phyloP scores from a whole-genome alignment of 2,113 vertebrate species.

The Urocitellus parryii region DNA sequence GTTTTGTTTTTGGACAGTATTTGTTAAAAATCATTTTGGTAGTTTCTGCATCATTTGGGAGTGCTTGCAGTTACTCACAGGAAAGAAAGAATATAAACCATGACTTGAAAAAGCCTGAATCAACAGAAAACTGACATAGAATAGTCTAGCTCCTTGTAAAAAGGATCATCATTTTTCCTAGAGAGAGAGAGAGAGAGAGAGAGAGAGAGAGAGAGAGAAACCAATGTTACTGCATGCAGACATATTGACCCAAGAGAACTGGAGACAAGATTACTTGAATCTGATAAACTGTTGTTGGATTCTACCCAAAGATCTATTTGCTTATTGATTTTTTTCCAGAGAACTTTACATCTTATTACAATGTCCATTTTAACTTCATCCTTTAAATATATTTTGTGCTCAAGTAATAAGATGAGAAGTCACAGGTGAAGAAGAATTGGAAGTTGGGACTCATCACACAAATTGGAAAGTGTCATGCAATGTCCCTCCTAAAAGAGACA shows the following conservation, averaged over 20 bases:
- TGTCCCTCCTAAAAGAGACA: not conserved
- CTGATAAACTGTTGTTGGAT: not conserved
- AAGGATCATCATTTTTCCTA: not conserved
- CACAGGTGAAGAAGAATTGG: conserved; percentile 27
- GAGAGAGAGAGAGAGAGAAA: too few relatives aligned
- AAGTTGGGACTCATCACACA: conserved; percentile 32
- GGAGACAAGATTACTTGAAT: not conserved
- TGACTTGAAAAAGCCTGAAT: not conserved
- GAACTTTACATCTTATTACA: conserved; percentile 50
- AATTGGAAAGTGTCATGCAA: not conserved
- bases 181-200: too few relatives aligned
- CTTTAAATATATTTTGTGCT: conserved; percentile 53
- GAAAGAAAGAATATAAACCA: not conserved
- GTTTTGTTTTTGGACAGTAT: not conserved
- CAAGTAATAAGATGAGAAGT: conserved; percentile 28
- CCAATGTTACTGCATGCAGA: not conserved
- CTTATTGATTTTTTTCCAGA: conserved; percentile 20
- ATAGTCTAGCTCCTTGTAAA: not conserved
- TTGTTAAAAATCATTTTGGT: not conserved
- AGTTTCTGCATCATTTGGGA: conserved; percentile 23
- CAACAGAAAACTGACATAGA: not conserved
- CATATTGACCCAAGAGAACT: not conserved
- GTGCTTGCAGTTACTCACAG: not conserved
- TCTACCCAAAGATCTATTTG: conserved; percentile 24
- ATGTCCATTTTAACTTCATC: conserved; percentile 33